These are phyloP conservation scores for Dromas ardeola DNA, from an alignment of 2,113 vertebrate species.

Conservation along the genomic window DNA sequence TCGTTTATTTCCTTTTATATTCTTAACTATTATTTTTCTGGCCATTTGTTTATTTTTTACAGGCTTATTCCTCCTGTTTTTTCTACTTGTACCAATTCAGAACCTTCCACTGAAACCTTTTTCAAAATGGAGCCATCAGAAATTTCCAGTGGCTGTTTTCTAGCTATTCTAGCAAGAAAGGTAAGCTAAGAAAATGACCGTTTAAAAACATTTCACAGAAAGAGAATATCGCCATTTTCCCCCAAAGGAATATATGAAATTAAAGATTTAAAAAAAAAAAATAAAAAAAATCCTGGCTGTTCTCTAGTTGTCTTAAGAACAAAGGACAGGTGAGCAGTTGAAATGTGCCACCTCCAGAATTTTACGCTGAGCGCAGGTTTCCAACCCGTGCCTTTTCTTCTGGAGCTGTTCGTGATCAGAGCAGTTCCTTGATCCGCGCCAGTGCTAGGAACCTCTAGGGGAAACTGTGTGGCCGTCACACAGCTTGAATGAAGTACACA, in stretches of 20 bases:
- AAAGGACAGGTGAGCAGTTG: neutral
- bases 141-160: constrained; percentile 86
- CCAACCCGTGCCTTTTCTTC: neutral
- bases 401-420: neutral
- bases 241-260: neutral
- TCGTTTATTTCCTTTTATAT: neutral
- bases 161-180: constrained; percentile 86
- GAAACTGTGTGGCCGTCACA: too few species aligned
- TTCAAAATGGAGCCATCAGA: constrained; percentile 85
- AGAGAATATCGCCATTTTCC: neutral
- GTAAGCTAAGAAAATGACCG: constrained; percentile 64
- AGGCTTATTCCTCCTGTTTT: constrained; percentile 80
- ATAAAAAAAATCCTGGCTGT: neutral
- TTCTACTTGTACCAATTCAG: constrained; percentile 59
- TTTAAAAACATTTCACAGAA: neutral
- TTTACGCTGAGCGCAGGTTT: neutral
- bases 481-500: neutral
- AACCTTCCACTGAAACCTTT: constrained; percentile 66
- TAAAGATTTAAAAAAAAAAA: neutral
- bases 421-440: neutral
- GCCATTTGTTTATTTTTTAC: neutral
- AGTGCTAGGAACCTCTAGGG: neutral
- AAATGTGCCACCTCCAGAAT: neutral
- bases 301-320: neutral
- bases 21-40: neutral